These are phyloP conservation scores for Acronicta leporina DNA, from an alignment of 2,888 invertebrate genomes.

Conservation along the genomic window DNA sequence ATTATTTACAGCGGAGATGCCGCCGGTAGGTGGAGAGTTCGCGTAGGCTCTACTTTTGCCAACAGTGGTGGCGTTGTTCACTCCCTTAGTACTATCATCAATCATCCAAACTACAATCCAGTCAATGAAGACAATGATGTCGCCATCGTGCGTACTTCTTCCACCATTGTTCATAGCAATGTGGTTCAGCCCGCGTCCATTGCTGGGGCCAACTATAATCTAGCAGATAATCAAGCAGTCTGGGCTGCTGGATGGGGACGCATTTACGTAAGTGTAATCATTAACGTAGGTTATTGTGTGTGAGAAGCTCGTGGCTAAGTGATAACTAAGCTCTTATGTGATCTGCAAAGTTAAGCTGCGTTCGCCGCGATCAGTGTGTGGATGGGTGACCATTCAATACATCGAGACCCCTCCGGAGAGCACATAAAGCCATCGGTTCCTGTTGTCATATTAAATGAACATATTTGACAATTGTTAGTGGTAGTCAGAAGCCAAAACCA, in stretches of 20 bases:
- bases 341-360: too few relatives aligned
- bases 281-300: neutral
- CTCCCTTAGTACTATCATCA: neutral
- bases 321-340: too few relatives aligned
- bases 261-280: slow-evolving; percentile 63
- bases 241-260: slow-evolving; percentile 76
- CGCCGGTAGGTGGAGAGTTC: slow-evolving; percentile 49
- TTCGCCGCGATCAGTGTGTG: too few relatives aligned
- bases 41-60: slow-evolving; percentile 60
- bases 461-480: too few relatives aligned
- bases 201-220: slow-evolving; percentile 62
- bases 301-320: too few relatives aligned
- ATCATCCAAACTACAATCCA: slow-evolving; percentile 4
- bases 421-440: too few relatives aligned
- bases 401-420: too few relatives aligned
- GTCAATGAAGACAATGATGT: slow-evolving; percentile 1
- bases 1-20: slow-evolving; percentile 9
- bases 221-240: slow-evolving; percentile 65
- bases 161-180: slow-evolving; percentile 12
- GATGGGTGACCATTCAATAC: too few relatives aligned
- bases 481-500: too few relatives aligned
- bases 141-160: neutral
- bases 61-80: slow-evolving; percentile 55
- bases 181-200: slow-evolving; percentile 29
- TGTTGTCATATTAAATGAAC: too few relatives aligned